Percentiles rank a stretch among this genome's conserved stretches.
Evolutionary conservation across 1,140 invertebrate species (phyloP).

Genomic region (Dendroctonus ponderosae): DNA sequence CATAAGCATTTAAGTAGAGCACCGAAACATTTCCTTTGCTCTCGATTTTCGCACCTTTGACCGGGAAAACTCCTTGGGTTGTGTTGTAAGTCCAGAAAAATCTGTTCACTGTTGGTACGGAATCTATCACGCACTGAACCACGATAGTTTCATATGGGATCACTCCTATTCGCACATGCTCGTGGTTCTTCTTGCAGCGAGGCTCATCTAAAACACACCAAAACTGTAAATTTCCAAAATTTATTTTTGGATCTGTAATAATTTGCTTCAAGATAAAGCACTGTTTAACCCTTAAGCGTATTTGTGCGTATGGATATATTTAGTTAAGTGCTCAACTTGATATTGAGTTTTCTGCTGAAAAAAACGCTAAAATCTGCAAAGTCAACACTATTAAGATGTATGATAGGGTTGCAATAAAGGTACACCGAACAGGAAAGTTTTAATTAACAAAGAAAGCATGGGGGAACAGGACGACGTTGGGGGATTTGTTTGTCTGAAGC

Average conservation of each 20-base stretch:
- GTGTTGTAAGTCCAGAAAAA: slow-evolving; percentile 82
- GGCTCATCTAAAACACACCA: slow-evolving; percentile 58
- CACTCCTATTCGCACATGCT: slow-evolving; percentile 59
- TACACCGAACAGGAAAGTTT: too few relatives aligned
- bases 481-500: too few relatives aligned
- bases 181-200: slow-evolving; percentile 59
- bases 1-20: slow-evolving; percentile 62
- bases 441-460: too few relatives aligned
- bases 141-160: slow-evolving; percentile 61
- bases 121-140: slow-evolving; percentile 78
- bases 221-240: neutral
- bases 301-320: too few relatives aligned
- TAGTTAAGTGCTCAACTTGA: too few relatives aligned
- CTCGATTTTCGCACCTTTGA: slow-evolving; percentile 58
- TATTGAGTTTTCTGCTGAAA: too few relatives aligned
- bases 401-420: too few relatives aligned
- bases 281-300: too few relatives aligned
- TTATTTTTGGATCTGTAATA: neutral
- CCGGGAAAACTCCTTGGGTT: slow-evolving; percentile 67
- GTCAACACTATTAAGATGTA: too few relatives aligned
- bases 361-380: too few relatives aligned
- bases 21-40: slow-evolving; percentile 67
- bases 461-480: too few relatives aligned
- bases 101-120: slow-evolving; percentile 67
- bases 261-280: too few relatives aligned